Evolutionary conservation across 2,888 invertebrate species (phyloP), one percentile per base, ranked within the genome.

Genomic region (Dryobotodes eremita): DNA sequence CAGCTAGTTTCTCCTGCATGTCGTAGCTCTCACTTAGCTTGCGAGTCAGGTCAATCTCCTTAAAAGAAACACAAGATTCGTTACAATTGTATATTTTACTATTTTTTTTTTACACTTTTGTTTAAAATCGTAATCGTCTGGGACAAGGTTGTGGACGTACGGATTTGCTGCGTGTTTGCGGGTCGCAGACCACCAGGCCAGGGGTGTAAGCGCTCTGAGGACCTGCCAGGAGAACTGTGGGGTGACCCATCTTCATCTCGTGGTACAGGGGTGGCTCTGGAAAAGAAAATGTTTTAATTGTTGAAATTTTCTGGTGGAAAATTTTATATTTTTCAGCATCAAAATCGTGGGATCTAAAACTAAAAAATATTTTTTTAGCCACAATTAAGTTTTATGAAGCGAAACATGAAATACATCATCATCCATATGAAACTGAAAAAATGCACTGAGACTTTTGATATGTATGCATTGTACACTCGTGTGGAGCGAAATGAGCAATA

Each of bases 1-100:
- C 97, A 0, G 97, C 98, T 73, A 98, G 94, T 92, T 97, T 97
- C 91, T 98, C 98, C 89, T 98, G 98, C 97, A 98, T 97, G 86
- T 97, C 97, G 92, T 98, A 97, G 87, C 98, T 97, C 91, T 98
- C 97, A 80, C 95, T 97, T 80, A 98, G 94, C 89, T 97, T 97
- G 87, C 97, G 97, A 17, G 97, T 95, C 88, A 95, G 93, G 88
- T 96, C 96, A 89, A 96, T 93, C 88, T 95, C 96, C 96, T 96
- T 94, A 84, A 91, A 92, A 93, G 90, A 89, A 85, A 85, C 85
- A 82, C 85, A 69, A 85, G 11, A 75, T 71, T 82, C 65, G 79
- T 86, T 89, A 85, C 68, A 77, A 91, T 79, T 65, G 61, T 83
- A 84, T 88, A 88, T 82, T 82, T 86, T 80, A 42, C 74, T 48